Conservation (phyloP, 2,113 vertebrate genomes). For the Lycaon pictus region DNA sequence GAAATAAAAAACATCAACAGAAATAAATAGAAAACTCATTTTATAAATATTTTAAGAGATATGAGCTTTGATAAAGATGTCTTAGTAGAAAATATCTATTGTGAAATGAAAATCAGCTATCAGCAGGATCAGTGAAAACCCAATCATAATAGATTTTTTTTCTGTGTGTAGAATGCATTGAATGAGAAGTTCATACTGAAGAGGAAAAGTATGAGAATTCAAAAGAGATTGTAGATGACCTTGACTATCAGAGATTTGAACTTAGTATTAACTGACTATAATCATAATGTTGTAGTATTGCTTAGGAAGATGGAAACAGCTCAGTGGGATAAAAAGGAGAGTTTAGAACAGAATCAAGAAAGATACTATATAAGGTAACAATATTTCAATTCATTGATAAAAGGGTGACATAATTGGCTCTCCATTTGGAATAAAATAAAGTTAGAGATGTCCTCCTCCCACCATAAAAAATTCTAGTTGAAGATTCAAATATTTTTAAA, state of each 20-base stretch:
- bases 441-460: background rate
- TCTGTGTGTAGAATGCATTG: background rate
- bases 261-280: background rate
- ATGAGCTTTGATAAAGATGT: background rate
- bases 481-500: background rate
- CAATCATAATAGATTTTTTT: background rate
- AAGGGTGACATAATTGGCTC: background rate
- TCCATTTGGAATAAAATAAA: background rate
- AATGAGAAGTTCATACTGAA: background rate
- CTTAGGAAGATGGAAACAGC: background rate
- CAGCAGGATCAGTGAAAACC: background rate
- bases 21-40: background rate
- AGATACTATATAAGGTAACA: background rate
- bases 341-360: background rate
- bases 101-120: background rate
- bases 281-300: background rate
- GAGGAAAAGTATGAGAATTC: background rate
- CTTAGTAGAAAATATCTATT: conserved; percentile 9
- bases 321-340: background rate
- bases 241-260: background rate
- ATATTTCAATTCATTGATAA: background rate
- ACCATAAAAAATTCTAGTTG: background rate
- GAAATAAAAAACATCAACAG: background rate
- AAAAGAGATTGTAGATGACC: background rate
- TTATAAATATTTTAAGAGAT: background rate